phyloP scores from a whole-genome alignment of 1,140 invertebrate genomes.

The Thaumatotibia leucotreta region DNA sequence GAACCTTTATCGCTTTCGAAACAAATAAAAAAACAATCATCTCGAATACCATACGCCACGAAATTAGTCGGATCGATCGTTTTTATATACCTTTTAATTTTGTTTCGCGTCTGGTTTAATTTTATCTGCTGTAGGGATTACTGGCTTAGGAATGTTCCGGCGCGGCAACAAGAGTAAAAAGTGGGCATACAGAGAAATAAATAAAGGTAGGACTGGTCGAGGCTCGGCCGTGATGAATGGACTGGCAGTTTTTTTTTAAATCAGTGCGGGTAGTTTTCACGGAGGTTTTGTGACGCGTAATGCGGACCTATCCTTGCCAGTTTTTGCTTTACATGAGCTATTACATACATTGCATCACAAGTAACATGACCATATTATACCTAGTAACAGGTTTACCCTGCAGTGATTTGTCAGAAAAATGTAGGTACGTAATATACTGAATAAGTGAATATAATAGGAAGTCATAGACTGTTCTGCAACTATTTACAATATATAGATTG shows the following conservation, averaged over 20 bases:
- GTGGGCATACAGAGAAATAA: conserved; percentile 67
- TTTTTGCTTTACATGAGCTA: background rate
- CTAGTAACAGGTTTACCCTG: background rate
- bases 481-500: background rate
- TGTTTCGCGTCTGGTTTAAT: conserved; percentile 76
- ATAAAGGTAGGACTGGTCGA: conserved; percentile 68
- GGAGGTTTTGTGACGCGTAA: conserved; percentile 36
- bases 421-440: no score
- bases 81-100: conserved; percentile 75
- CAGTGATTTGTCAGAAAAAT: background rate
- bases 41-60: conserved; percentile 68
- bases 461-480: background rate
- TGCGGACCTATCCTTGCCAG: background rate
- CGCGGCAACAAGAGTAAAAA: conserved; percentile 65
- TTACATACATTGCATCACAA: background rate
- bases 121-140: conserved; percentile 74
- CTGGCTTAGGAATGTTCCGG: conserved; percentile 73
- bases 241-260: conserved; percentile 53
- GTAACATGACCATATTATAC: background rate
- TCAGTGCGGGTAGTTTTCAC: conserved; percentile 44
- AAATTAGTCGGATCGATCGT: conserved; percentile 72
- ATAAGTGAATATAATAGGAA: no score
- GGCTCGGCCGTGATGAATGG: conserved; percentile 62
- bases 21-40: conserved; percentile 48
- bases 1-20: conserved; percentile 36